phyloP scores from a whole-genome alignment of 2,113 vertebrate genomes.

The Barnardius zonarius region DNA sequence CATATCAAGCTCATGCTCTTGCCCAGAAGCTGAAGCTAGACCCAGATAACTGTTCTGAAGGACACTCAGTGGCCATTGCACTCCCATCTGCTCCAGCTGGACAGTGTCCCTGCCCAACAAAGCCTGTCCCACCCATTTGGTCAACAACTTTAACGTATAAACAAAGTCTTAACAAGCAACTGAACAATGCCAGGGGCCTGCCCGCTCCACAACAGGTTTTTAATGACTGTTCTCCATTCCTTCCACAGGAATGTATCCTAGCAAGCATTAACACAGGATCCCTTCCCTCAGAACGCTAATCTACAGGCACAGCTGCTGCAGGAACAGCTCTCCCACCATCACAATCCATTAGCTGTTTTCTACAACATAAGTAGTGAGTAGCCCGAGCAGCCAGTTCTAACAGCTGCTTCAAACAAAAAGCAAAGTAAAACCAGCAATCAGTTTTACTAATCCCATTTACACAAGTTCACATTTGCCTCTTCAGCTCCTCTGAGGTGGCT shows the following conservation, averaged over 20 bases:
- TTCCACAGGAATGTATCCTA: not conserved
- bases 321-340: not conserved
- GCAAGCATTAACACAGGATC: not conserved
- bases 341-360: not conserved
- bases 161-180: not conserved
- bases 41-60: constrained; percentile 34
- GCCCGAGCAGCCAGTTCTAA: not conserved
- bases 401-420: not conserved
- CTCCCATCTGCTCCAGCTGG: constrained; percentile 50
- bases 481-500: not conserved
- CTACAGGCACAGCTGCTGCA: not conserved
- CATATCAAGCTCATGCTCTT: not conserved
- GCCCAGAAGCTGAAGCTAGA: not conserved
- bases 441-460: not conserved
- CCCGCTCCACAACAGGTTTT: not conserved
- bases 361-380: not conserved
- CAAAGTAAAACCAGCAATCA: not conserved
- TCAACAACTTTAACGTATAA: not conserved
- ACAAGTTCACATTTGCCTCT: not conserved
- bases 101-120: constrained; percentile 18
- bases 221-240: not conserved
- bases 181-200: not conserved
- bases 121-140: constrained; percentile 15
- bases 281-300: not conserved
- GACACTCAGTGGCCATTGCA: not conserved